These are phyloP conservation scores for Elmis aenea DNA, from an alignment of 2,888 invertebrate species.

Conservation along the genomic window DNA sequence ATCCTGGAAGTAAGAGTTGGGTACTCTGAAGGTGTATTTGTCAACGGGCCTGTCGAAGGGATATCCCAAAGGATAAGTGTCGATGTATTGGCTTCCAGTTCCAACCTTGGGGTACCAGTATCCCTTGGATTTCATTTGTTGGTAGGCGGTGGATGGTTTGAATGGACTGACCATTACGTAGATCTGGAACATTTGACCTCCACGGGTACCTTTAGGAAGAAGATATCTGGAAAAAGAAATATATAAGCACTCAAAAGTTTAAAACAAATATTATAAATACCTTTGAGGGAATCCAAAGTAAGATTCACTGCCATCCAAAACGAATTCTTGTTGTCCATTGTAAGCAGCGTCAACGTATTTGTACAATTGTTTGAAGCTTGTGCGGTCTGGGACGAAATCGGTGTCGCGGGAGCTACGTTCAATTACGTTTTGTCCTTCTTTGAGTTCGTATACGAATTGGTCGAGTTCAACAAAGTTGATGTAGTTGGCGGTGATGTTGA, in stretches of 20 bases:
- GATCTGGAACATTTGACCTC: slow-evolving; percentile 57
- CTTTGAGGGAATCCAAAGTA: slow-evolving; percentile 68
- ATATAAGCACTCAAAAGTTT: background rate
- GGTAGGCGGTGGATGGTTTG: slow-evolving; percentile 24
- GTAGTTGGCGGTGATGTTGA: slow-evolving; percentile 53
- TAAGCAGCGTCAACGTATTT: slow-evolving; percentile 57
- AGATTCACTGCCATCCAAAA: slow-evolving; percentile 52
- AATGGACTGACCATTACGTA: slow-evolving; percentile 48
- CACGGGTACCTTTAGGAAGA: slow-evolving; percentile 62
- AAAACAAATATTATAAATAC: slow-evolving; percentile 17
- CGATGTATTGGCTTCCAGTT: slow-evolving; percentile 33
- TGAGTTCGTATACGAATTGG: slow-evolving; percentile 55
- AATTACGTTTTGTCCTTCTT: slow-evolving; percentile 61
- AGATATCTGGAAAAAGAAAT: slow-evolving; percentile 49
- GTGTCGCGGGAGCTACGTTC: slow-evolving; percentile 64
- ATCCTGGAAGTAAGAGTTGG: slow-evolving; percentile 65
- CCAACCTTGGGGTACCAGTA: slow-evolving; percentile 27
- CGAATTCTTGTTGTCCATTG: slow-evolving; percentile 51
- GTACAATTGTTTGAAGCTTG: slow-evolving; percentile 59
- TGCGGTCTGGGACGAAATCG: slow-evolving; percentile 58
- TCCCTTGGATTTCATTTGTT: slow-evolving; percentile 6
- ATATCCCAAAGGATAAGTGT: slow-evolving; percentile 64
- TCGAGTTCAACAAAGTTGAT: slow-evolving; percentile 60
- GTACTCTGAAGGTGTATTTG: slow-evolving; percentile 55
- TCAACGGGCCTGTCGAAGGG: slow-evolving; percentile 67